Evolutionary conservation across 2,113 vertebrate species (phyloP).

Genomic region (Rhineura floridana): DNA sequence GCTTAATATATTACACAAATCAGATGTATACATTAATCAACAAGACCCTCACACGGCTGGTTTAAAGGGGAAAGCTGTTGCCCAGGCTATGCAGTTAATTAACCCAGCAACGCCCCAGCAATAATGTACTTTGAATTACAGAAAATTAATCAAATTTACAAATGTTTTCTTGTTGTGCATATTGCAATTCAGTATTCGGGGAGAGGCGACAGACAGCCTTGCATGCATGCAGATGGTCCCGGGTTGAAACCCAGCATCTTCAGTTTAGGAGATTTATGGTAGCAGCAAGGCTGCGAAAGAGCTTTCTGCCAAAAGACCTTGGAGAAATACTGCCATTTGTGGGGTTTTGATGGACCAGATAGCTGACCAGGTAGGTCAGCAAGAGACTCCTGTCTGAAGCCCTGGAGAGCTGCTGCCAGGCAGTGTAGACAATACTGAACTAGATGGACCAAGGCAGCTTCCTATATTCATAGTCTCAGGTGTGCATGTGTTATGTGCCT

Average conservation of each 20-base stretch:
- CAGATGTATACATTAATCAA: neutral
- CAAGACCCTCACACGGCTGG: neutral
- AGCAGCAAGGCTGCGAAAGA: neutral
- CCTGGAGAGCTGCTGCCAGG: no score
- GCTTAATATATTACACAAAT: neutral
- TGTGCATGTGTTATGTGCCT: no score
- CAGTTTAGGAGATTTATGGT: neutral
- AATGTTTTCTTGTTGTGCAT: neutral
- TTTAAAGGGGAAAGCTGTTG: neutral
- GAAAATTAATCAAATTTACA: neutral
- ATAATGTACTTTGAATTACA: neutral
- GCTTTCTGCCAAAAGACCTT: neutral
- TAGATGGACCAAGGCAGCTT: no score
- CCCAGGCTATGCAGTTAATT: neutral
- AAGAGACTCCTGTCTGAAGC: no score
- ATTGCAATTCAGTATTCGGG: slow-evolving; percentile 9
- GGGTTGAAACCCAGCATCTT: neutral
- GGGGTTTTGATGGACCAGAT: neutral
- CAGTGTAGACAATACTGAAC: no score
- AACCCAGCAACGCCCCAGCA: no score
- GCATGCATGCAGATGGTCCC: neutral
- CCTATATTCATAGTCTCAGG: no score
- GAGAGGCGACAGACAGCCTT: neutral
- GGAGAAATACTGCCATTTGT: neutral
- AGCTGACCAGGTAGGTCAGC: neutral